Evolutionary conservation across 1,140 invertebrate species (phyloP).

Genomic region (Drosophila sturtevanti): DNA sequence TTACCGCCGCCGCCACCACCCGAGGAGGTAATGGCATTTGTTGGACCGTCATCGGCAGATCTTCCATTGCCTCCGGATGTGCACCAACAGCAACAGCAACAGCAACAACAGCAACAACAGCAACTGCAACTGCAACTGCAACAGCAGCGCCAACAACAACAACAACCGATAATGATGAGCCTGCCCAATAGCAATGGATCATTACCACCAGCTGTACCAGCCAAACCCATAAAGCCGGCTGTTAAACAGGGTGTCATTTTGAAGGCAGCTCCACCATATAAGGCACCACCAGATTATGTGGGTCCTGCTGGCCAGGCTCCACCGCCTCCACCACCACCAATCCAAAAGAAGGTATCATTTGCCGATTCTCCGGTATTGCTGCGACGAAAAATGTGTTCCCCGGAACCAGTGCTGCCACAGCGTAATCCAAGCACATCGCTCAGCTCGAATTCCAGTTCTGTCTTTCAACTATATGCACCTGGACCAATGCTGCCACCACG

Average conservation of each 20-base stretch:
- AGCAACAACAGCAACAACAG: not conserved
- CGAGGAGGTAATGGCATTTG: constrained; percentile 78
- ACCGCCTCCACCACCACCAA: constrained; percentile 51
- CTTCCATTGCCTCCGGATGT: not conserved
- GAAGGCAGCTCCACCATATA: constrained; percentile 79
- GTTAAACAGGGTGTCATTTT: constrained; percentile 56
- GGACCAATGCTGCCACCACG: constrained; percentile 88
- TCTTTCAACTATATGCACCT: constrained; percentile 61
- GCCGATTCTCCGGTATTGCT: constrained; percentile 80
- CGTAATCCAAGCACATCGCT: constrained; percentile 56
- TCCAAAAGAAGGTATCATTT: constrained; percentile 79
- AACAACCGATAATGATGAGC: constrained; percentile 4
- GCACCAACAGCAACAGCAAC: not conserved
- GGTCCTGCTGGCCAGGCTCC: constrained; percentile 43
- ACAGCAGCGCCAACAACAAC: not conserved
- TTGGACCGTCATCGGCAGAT: constrained; percentile 6
- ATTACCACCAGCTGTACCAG: constrained; percentile 71
- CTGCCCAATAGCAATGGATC: constrained; percentile 58
- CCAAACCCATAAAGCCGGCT: constrained; percentile 77
- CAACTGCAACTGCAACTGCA: not conserved
- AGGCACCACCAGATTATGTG: constrained; percentile 81
- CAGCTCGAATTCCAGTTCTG: constrained; percentile 28
- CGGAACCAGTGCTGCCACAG: constrained; percentile 64
- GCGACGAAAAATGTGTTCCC: constrained; percentile 81
- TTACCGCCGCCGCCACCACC: constrained; percentile 88